phyloP scores from a whole-genome alignment of 1,140 invertebrate species.

The Homalodisca vitripennis region DNA sequence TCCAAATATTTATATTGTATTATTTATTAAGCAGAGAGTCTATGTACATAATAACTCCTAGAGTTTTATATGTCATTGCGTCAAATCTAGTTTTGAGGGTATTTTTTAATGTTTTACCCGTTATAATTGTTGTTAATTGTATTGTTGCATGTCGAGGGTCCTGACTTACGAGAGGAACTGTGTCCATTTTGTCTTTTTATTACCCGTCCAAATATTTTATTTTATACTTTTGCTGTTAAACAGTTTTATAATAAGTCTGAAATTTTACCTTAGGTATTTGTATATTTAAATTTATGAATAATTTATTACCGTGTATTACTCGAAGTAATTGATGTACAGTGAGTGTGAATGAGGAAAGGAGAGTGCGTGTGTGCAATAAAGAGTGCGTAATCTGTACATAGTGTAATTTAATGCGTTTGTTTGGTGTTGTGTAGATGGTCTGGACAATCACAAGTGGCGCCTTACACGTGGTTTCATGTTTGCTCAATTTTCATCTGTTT shows the following conservation, averaged over 20 bases:
- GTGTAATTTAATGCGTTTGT: background rate
- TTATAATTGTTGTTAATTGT: conserved; percentile 13
- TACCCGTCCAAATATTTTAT: too few relatives aligned
- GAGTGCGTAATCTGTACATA: background rate
- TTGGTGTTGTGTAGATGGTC: background rate
- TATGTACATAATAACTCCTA: conserved; percentile 6
- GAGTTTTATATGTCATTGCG: background rate
- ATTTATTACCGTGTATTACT: conserved; percentile 16
- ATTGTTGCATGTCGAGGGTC: background rate
- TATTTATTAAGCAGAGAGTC: conserved; percentile 7
- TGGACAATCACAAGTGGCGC: conserved; percentile 11
- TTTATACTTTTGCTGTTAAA: conserved; percentile 10
- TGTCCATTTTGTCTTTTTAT: too few relatives aligned
- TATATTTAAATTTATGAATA: conserved; percentile 3
- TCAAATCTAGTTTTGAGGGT: background rate
- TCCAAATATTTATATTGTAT: conserved; percentile 9
- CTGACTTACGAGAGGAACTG: too few relatives aligned
- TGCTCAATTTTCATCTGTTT: conserved; percentile 8
- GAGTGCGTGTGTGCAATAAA: conserved; percentile 10
- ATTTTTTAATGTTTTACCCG: conserved; percentile 9
- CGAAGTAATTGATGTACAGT: conserved; percentile 5
- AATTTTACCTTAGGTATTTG: conserved; percentile 15
- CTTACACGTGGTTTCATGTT: conserved; percentile 15
- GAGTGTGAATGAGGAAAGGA: background rate
- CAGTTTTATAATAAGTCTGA: conserved; percentile 17